Evolutionary conservation across 2,113 vertebrate species (phyloP), one percentile per base, ranked within the genome.

Genomic region (Clupea harengus): DNA sequence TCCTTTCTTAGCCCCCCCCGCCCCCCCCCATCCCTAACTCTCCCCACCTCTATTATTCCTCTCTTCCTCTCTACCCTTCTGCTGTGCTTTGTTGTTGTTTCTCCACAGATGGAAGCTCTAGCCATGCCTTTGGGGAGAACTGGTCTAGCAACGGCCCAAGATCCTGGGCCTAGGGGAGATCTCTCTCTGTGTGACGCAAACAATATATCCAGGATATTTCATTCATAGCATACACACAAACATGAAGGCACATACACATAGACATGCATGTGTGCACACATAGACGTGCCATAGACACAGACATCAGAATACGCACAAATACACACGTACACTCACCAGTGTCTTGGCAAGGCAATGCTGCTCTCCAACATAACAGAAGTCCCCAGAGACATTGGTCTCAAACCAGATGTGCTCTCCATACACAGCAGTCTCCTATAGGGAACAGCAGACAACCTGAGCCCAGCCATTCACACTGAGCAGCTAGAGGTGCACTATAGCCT

Each of bases 321-420:
- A 88, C 28, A 49, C 52, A 84, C 45, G 50, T 45, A 50, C 6
- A 93, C 96, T 94, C 89, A 99, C 98, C 97, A 96, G 95, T 87
- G 97, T 94, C 91, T 96, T 98, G 45, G 97, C 97, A 22, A 97
- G 92, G 82, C 98, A 99, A 93, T 97, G 96, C 86, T 99, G 97
- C 82, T 99, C 98, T 84, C 98, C 98, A 0, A 98, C 96, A 0
- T 99, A 99, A 93, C 98, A 99, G 93, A 96, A 97, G 90, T 99
- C 98, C 86, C 98, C 98, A 0, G 98, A 99, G 75, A 96, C 96
- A 17, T 93, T 98, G 13, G 96, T 97, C 94, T 99, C 98, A 81
- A 97, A 99, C 98, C 98, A 99, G 93, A 99, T 96, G 87, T 99
- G 98, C 82, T 99, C 98, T 87, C 97, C 98, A 81, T 97, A 97